A percentile compares a stretch with the other conserved stretches of the same genome.
phyloP scores from a whole-genome alignment of 2,888 invertebrate species.

The Labia minor region DNA sequence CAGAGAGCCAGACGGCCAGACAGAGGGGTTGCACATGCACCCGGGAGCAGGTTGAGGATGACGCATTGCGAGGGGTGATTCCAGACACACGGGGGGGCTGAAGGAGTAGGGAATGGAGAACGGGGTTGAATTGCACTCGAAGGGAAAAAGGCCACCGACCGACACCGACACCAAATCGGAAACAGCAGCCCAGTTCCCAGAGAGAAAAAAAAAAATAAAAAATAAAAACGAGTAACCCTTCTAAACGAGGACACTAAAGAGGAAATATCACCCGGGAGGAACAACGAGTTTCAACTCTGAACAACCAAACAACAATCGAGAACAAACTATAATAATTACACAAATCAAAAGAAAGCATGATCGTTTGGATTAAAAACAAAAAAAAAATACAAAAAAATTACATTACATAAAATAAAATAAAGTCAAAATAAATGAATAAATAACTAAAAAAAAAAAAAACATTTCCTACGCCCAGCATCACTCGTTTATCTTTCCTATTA shows the following conservation, averaged over 20 bases:
- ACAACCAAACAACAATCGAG: too few relatives aligned
- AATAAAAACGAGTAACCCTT: background rate
- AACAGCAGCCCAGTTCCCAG: conserved; percentile 6
- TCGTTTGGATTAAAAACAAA: too few relatives aligned
- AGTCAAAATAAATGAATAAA: too few relatives aligned
- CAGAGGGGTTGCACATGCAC: conserved; percentile 1
- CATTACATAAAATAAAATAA: too few relatives aligned
- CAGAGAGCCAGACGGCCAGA: background rate
- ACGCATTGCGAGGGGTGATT: background rate
- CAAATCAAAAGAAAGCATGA: too few relatives aligned
- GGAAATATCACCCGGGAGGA: background rate
- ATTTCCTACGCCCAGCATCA: too few relatives aligned
- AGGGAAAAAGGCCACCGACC: conserved; percentile 1
- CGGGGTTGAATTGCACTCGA: background rate
- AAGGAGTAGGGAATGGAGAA: background rate
- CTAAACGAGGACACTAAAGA: background rate
- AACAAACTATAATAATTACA: too few relatives aligned
- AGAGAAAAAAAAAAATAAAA: background rate
- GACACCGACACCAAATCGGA: background rate
- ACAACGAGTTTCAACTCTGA: too few relatives aligned
- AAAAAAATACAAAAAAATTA: too few relatives aligned
- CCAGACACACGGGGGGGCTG: background rate
- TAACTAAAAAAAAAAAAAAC: too few relatives aligned
- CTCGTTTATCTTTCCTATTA: too few relatives aligned
- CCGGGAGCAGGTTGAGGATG: background rate